These are phyloP conservation scores for Rhingia rostrata DNA, from an alignment of 2,888 invertebrate genomes.

Conservation along the genomic window DNA sequence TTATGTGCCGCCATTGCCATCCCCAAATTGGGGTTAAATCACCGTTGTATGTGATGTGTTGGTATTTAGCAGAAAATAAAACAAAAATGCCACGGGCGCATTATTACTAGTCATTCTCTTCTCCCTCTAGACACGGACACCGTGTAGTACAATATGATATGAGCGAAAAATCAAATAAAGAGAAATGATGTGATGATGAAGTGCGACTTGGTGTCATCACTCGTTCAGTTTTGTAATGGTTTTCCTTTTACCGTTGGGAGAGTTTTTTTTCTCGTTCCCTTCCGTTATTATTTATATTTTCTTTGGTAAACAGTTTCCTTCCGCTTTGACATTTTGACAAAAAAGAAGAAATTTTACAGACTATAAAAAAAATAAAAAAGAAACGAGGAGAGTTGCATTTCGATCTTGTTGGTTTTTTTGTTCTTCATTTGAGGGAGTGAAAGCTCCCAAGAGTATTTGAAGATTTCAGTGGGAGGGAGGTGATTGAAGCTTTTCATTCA, in stretches of 20 bases:
- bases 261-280: constrained; percentile 39
- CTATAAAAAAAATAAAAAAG: neutral
- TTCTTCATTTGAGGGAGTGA: constrained; percentile 7
- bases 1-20: constrained; percentile 21
- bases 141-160: neutral
- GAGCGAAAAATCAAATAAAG: constrained; percentile 5
- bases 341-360: neutral
- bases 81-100: constrained; percentile 49
- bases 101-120: constrained; percentile 6
- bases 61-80: constrained; percentile 19
- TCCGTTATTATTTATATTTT: constrained; percentile 1
- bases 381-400: constrained; percentile 1
- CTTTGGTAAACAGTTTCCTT: neutral
- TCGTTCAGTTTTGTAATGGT: constrained; percentile 22
- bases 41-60: constrained; percentile 39
- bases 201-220: constrained; percentile 54
- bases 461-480: neutral
- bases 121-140: neutral
- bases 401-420: neutral
- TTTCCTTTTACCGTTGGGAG: constrained; percentile 59
- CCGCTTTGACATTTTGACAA: constrained; percentile 1
- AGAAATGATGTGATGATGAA: constrained; percentile 23
- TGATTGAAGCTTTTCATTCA: constrained; percentile 38
- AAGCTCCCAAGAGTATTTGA: neutral
- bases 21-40: constrained; percentile 72